phyloP scores from a whole-genome alignment of 2,888 invertebrate genomes.

The Pogonocherus hispidulus region DNA sequence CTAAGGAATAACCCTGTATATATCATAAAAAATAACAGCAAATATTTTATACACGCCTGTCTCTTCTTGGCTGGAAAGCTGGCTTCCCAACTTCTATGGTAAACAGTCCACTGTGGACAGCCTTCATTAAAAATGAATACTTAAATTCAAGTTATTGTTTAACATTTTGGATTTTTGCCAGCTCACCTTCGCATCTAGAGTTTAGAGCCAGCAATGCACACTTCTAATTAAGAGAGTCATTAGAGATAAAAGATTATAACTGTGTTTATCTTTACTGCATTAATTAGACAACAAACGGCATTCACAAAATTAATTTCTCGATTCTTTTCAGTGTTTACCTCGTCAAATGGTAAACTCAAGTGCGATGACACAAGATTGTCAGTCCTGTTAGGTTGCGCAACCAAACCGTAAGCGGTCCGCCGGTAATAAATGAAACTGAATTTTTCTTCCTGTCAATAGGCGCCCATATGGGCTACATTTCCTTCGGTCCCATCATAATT shows the following conservation, averaged over 20 bases:
- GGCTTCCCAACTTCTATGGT: too few relatives aligned
- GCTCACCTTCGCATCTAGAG: too few relatives aligned
- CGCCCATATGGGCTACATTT: conserved; percentile 3
- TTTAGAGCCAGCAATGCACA: background rate
- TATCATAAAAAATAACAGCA: too few relatives aligned
- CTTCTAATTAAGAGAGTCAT: too few relatives aligned
- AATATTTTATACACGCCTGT: too few relatives aligned
- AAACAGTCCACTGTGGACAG: too few relatives aligned
- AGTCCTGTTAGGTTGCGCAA: background rate
- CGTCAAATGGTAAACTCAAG: background rate
- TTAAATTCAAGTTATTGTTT: too few relatives aligned
- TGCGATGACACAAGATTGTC: background rate
- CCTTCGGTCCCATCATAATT: conserved; percentile 34
- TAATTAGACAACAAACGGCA: background rate
- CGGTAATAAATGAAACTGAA: background rate
- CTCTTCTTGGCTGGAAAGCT: too few relatives aligned
- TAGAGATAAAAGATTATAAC: too few relatives aligned
- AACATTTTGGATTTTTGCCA: too few relatives aligned
- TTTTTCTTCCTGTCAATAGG: background rate
- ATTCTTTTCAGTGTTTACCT: background rate
- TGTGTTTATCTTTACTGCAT: background rate
- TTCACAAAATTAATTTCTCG: conserved; percentile 2
- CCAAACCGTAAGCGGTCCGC: background rate
- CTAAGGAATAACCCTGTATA: too few relatives aligned
- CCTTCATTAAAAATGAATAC: too few relatives aligned